Base-by-base conservation (phyloP, 53 echinoderm and acorn worm genomes). In the Crossaster papposus region DNA sequence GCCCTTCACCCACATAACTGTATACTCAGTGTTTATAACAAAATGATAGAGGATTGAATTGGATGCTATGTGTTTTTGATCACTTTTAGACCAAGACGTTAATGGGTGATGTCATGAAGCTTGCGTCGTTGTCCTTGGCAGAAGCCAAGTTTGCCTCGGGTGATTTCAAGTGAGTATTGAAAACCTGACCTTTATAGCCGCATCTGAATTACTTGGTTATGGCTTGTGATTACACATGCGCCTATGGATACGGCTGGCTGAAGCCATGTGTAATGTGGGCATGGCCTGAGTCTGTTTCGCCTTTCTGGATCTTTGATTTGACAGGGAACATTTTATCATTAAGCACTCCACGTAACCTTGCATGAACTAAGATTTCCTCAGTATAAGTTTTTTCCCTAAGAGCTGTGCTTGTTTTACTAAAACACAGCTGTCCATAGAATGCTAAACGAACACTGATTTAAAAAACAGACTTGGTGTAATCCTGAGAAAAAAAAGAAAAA, bases 51-150 rank as follows among this genome's bases (percentile, higher is more conserved):
- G 9, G 5, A 7, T 44, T 44, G 44, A 7, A 7, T 44, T 7
- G 5, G 15, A 58, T 2, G 12, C 17, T 58, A 3, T 15, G 58
- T 1, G 22, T 63, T 28, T 62, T 64, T 64, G 33, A 14, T 24
- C 58, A 75, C 78, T 89, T 92, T 14, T 70, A 99, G 99, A 99
- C 96, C 51, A 99, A 99, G 82, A 92, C 92, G 34, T 80, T 95
- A 52, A 99, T 99, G 99, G 99, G 99, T 31, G 99, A 99, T 31
- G 96, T 95, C 15, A 99, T 99, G 99, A 99, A 99, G 89, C 89
- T 90, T 30, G 99, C 99, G 36, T 96, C 99, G 14, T 91, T 99
- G 64, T 99, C 99, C 4, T 81, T 99, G 30, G 99, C 99, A 20
- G 99, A 96, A 86, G 96, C 99, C 50, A 99, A 99, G 71, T 99